Evolutionary conservation across 2,797 vertebrate genomes (phyloP).

Genomic region (Diplodus puntazzo): DNA sequence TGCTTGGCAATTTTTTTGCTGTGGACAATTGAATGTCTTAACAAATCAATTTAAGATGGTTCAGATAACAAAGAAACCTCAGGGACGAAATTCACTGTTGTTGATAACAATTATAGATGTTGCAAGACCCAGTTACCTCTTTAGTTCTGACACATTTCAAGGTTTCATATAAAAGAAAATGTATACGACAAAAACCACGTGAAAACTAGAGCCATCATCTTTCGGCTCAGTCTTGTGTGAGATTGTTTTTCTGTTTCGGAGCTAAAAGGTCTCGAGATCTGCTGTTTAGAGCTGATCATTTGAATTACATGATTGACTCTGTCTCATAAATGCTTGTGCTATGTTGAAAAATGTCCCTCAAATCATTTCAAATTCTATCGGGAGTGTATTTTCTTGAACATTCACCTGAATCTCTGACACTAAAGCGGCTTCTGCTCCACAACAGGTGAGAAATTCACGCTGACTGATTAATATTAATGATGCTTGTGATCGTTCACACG

Average conservation of each 20-base stretch:
- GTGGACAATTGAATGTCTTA: no score
- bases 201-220: no score
- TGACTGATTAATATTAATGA: constrained; percentile 20
- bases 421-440: background rate
- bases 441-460: constrained; percentile 20
- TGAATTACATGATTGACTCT: constrained; percentile 35
- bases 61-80: no score
- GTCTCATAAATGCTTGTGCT: constrained; percentile 11
- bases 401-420: background rate
- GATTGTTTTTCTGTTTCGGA: background rate
- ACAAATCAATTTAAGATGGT: no score
- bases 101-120: no score
- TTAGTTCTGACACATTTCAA: no score
- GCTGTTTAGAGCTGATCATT: constrained; percentile 26
- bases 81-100: no score
- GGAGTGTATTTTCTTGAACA: constrained; percentile 5
- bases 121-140: no score
- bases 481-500: constrained; percentile 25
- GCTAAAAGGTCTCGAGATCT: constrained; percentile 10
- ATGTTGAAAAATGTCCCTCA: constrained; percentile 5
- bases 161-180: no score
- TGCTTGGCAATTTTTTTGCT: no score
- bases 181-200: no score
- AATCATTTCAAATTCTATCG: constrained; percentile 16
- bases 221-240: no score